Conservation (phyloP, 2,113 vertebrate species). For the Caretta caretta region DNA sequence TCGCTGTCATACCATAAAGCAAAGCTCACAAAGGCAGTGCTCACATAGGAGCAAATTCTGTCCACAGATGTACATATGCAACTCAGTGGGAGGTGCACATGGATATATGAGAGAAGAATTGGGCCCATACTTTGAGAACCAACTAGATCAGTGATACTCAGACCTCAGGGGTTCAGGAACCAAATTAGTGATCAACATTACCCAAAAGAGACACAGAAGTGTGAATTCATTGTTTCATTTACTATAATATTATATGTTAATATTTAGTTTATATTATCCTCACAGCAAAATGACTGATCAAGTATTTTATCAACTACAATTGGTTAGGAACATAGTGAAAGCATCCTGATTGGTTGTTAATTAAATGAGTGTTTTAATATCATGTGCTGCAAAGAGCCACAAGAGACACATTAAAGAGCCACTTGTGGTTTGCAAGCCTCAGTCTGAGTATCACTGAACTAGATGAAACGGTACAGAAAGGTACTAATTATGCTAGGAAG, state of each 20-base stretch:
- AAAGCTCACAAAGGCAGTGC: neutral
- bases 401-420: no score
- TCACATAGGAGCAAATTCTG: neutral
- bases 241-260: neutral
- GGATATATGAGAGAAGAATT: neutral
- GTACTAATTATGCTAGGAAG: neutral
- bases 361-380: neutral
- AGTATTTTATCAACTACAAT: neutral
- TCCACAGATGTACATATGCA: neutral
- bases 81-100: neutral
- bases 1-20: neutral
- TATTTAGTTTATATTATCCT: neutral
- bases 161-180: neutral
- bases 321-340: neutral
- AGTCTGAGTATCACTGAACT: neutral
- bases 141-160: neutral
- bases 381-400: neutral
- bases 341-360: neutral
- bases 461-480: neutral
- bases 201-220: no score
- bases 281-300: no score
- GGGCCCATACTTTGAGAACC: neutral
- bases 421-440: neutral
- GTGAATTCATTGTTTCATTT: no score
- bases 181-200: no score